Base-by-base conservation (phyloP, 2,888 invertebrate genomes). In the Laothoe populi region DNA sequence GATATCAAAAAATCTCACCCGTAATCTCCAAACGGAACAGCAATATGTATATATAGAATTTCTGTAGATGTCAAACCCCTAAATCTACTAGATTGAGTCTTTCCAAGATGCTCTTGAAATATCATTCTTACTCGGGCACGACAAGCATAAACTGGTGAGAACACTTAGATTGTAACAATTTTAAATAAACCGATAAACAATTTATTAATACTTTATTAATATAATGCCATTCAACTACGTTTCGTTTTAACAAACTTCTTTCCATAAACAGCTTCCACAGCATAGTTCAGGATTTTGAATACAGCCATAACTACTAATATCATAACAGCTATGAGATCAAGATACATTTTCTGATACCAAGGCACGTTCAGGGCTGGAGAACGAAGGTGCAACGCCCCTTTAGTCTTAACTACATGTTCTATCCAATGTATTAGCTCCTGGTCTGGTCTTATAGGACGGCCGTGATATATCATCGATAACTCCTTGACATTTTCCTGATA, bases 391-490 rank as follows among this genome's bases (percentile, higher is more conserved):
- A 68, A 64, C 0, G 87, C 86, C 0, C 88, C 87, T 0, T 68
- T 48, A 1, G 87, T 87, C 19, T 67, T 67, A 3, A 81, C 70
- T 7, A 85, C 86, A 64, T 88, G 85, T 46, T 81, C 77, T 1
- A 85, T 79, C 86, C 87, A 88, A 66, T 82, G 79, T 2, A 78
- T 76, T 26, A 87, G 38, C 57, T 81, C 82, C 0, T 70, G 68
- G 1, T 75, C 79, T 0, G 87, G 83, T 0, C 74, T 62, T 13
- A 69, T 48, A 1, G 79, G 75, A 11, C 82, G 75, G 60, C 86
- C 76, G 67, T 86, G 84, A 66, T 82, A 84, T 0, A 84, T 73
- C 5, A 67, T 40, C 0, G 86, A 87, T 1, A 83, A 63, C 11
- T 83, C 81, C 57, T 81, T 79, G 0, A 70, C 81, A 31, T 65